These are phyloP conservation scores for Elaphurus davidianus DNA, from an alignment of 2,113 vertebrate genomes.

Conservation along the genomic window DNA sequence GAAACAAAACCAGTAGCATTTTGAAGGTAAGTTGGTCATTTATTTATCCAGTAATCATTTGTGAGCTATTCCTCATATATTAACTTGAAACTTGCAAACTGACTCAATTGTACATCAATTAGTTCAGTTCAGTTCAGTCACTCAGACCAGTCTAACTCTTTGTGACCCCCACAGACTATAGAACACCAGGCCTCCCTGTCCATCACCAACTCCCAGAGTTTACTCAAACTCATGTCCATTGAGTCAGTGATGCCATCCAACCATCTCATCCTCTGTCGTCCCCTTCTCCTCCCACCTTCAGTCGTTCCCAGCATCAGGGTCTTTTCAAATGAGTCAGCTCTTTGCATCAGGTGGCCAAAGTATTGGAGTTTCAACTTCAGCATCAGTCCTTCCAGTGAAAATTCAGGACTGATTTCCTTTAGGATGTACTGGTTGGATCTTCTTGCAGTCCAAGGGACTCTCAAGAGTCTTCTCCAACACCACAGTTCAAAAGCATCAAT, in stretches of 20 bases:
- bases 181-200: neutral
- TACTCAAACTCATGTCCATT: neutral
- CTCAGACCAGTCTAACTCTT: neutral
- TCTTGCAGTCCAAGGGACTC: neutral
- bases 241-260: neutral
- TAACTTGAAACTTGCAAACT: conserved; percentile 75
- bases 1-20: neutral
- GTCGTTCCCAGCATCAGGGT: neutral
- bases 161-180: neutral
- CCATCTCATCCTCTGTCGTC: neutral
- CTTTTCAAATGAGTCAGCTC: neutral
- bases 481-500: neutral
- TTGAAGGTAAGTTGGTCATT: conserved; percentile 42
- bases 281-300: neutral
- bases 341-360: neutral
- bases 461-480: neutral
- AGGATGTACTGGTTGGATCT: neutral
- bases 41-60: conserved; percentile 76
- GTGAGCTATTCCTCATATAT: conserved; percentile 77
- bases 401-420: neutral
- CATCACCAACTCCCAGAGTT: neutral
- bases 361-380: neutral
- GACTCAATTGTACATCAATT: conserved; percentile 78
- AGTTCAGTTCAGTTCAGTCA: neutral
- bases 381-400: neutral